phyloP scores from a whole-genome alignment of 1,140 invertebrate species.

The Drosophila bipectinata region DNA sequence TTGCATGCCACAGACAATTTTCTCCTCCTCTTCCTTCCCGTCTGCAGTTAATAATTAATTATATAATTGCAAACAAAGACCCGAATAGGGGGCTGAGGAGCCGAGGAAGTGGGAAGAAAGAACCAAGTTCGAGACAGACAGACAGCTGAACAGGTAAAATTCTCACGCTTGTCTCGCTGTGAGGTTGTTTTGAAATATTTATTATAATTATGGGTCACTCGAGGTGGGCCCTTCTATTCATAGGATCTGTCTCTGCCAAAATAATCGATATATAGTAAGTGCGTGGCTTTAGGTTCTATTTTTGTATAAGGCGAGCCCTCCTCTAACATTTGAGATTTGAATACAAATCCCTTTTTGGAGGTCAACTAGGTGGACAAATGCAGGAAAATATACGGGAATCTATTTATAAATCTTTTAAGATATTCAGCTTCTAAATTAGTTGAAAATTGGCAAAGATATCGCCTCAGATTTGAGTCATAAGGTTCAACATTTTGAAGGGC shows the following conservation, averaged over 20 bases:
- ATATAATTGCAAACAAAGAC: slow-evolving; percentile 41
- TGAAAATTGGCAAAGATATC: too few species aligned
- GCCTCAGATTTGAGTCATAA: too few species aligned
- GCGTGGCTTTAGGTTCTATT: slow-evolving; percentile 34
- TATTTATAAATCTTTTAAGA: too few species aligned
- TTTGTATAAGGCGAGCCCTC: background rate
- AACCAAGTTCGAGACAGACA: background rate
- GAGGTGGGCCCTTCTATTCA: slow-evolving; percentile 42
- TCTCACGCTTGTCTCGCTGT: slow-evolving; percentile 60
- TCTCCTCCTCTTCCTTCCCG: slow-evolving; percentile 8
- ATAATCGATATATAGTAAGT: slow-evolving; percentile 57
- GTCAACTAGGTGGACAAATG: too few species aligned
- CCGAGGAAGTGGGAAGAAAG: too few species aligned
- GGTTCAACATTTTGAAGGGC: too few species aligned
- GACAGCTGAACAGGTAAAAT: slow-evolving; percentile 37
- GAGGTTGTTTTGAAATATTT: slow-evolving; percentile 63
- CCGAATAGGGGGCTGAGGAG: background rate
- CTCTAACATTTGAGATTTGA: too few species aligned
- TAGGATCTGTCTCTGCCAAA: slow-evolving; percentile 44
- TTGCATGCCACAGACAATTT: slow-evolving; percentile 40
- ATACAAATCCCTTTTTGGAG: too few species aligned
- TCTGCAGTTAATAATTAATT: slow-evolving; percentile 47
- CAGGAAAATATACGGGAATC: too few species aligned
- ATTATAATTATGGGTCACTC: slow-evolving; percentile 70
- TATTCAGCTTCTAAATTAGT: too few species aligned